Percentiles rank a stretch among this genome's conserved stretches.
These are phyloP conservation scores for Maniola hyperantus DNA, from an alignment of 2,888 invertebrate genomes.

Conservation along the genomic window DNA sequence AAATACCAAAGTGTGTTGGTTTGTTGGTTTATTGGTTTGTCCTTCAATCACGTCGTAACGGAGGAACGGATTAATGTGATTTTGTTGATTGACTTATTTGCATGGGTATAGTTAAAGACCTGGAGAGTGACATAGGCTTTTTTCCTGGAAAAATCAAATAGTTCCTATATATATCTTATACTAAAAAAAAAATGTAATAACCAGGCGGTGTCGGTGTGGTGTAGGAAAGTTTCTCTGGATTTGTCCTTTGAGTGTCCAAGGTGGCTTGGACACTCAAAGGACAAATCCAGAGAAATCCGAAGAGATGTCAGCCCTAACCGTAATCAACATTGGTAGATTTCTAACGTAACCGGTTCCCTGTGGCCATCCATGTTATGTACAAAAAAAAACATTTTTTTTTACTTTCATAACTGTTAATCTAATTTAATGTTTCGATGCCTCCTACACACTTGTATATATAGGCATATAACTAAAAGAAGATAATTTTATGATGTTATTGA, in stretches of 20 bases:
- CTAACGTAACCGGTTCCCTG: slow-evolving; percentile 48
- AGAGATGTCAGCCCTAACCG: slow-evolving; percentile 22
- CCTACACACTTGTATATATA: neutral
- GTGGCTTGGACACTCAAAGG: neutral
- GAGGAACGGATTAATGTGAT: too few species aligned
- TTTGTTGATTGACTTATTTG: too few species aligned
- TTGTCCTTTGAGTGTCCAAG: too few species aligned
- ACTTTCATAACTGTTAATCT: slow-evolving; percentile 13
- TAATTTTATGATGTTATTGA: too few species aligned
- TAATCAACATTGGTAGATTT: slow-evolving; percentile 58
- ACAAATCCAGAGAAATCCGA: neutral
- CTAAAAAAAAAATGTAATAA: neutral
- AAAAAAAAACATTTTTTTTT: slow-evolving; percentile 3
- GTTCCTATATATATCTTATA: too few species aligned
- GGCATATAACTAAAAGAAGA: too few species aligned
- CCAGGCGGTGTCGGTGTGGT: neutral
- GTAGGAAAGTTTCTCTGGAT: neutral
- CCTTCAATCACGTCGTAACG: too few species aligned
- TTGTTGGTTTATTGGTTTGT: too few species aligned
- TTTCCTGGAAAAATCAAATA: too few species aligned
- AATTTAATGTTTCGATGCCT: neutral
- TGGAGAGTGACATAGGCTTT: too few species aligned
- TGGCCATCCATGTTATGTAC: slow-evolving; percentile 8
- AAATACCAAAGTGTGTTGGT: too few species aligned
- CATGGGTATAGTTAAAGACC: too few species aligned